phyloP scores from a whole-genome alignment of 2,888 invertebrate genomes.

The Alloplasta piceator region DNA sequence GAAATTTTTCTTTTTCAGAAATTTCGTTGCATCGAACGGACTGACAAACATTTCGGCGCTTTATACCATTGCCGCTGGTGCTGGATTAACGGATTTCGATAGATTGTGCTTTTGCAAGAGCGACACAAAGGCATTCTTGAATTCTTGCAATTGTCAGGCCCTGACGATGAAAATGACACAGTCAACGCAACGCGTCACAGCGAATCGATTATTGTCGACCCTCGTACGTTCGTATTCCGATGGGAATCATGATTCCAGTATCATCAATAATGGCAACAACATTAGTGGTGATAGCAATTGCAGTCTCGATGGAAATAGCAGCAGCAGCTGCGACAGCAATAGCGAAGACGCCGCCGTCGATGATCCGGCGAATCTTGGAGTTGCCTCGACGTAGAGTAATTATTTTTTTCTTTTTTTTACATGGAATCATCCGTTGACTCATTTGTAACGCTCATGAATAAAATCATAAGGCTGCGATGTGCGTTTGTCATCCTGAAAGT shows the following conservation, averaged over 20 bases:
- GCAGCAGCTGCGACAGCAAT: conserved; percentile 13
- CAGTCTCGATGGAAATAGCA: conserved; percentile 37
- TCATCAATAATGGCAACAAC: conserved; percentile 27
- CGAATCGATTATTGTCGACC: background rate
- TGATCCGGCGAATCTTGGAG: background rate
- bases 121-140: conserved; percentile 59
- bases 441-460: too few species aligned
- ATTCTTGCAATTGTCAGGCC: conserved; percentile 68
- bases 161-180: background rate
- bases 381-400: background rate
- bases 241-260: background rate
- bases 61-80: conserved; percentile 69
- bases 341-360: background rate
- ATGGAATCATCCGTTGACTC: background rate
- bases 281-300: conserved; percentile 70
- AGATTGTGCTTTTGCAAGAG: conserved; percentile 78
- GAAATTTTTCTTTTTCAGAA: conserved; percentile 71
- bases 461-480: too few species aligned
- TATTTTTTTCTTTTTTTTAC: background rate
- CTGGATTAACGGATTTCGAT: conserved; percentile 69
- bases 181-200: background rate
- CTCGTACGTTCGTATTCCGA: conserved; percentile 3
- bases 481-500: too few species aligned
- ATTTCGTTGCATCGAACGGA: conserved; percentile 78
- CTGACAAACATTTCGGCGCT: conserved; percentile 75